Evolutionary conservation across 2,797 vertebrate genomes (phyloP).

Genomic region (Avahi laniger): DNA sequence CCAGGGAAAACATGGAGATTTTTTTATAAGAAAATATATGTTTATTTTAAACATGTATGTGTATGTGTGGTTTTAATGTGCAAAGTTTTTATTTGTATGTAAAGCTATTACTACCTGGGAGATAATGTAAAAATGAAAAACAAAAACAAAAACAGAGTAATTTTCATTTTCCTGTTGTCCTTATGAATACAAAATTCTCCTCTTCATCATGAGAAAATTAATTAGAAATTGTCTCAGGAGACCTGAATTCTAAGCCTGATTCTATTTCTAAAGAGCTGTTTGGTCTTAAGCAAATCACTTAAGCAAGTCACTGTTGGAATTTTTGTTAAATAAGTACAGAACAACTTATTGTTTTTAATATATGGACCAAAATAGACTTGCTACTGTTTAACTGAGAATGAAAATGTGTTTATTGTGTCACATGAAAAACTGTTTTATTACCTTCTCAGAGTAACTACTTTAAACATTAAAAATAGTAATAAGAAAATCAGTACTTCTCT

Average conservation of each 20-base stretch:
- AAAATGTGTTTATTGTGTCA: background rate
- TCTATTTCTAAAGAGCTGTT: background rate
- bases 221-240: background rate
- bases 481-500: background rate
- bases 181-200: background rate
- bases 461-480: background rate
- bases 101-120: fast-evolving
- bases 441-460: background rate
- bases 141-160: fast-evolving
- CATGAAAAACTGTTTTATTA: background rate
- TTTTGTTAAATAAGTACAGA: background rate
- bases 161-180: background rate
- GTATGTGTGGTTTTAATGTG: fast-evolving
- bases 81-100: fast-evolving
- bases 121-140: background rate
- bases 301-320: background rate
- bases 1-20: fast-evolving
- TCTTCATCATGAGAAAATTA: background rate
- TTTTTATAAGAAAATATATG: background rate
- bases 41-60: background rate
- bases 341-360: background rate
- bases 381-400: background rate
- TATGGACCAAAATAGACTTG: background rate
- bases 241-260: background rate
- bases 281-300: background rate